Conservation (phyloP, 2,888 invertebrate genomes). For the Sphaeridia pumilis region DNA sequence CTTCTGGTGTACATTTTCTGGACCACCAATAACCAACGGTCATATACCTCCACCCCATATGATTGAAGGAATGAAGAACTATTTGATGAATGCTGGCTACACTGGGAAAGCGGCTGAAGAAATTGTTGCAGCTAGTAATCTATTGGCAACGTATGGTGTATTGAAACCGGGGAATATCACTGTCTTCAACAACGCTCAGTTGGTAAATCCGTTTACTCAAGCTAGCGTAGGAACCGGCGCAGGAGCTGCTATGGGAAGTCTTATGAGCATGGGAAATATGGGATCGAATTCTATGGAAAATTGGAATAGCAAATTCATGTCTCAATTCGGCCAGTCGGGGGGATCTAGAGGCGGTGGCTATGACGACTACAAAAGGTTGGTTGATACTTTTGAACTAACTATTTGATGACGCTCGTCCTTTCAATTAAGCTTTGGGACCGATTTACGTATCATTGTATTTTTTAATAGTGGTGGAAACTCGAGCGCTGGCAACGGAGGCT, state of each 20-base stretch:
- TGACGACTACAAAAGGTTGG: conserved; percentile 21
- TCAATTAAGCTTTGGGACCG: conserved; percentile 3
- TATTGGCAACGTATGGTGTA: conserved; percentile 34
- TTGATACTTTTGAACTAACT: neutral
- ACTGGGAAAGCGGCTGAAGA: conserved; percentile 34
- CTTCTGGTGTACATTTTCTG: conserved; percentile 36
- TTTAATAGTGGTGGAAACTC: conserved; percentile 9
- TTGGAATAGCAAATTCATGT: conserved; percentile 35
- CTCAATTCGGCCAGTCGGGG: conserved; percentile 32
- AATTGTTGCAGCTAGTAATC: conserved; percentile 33
- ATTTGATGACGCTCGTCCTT: no score
- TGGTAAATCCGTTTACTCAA: conserved; percentile 33
- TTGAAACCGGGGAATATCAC: conserved; percentile 35
- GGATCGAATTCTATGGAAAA: conserved; percentile 19
- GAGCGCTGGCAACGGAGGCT: conserved; percentile 24
- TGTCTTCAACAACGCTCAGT: conserved; percentile 34
- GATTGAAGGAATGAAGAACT: conserved; percentile 35
- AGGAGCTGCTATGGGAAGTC: conserved; percentile 28
- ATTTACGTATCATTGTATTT: neutral
- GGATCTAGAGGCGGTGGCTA: conserved; percentile 23
- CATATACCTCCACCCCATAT: conserved; percentile 35
- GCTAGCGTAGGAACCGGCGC: conserved; percentile 23
- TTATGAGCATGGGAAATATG: conserved; percentile 21
- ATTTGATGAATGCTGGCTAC: conserved; percentile 33
- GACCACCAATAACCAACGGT: conserved; percentile 35